Evolutionary conservation across 2,113 vertebrate genomes (phyloP), one percentile per base, ranked within the genome.

Genomic region (Anarrhichthys ocellatus): DNA sequence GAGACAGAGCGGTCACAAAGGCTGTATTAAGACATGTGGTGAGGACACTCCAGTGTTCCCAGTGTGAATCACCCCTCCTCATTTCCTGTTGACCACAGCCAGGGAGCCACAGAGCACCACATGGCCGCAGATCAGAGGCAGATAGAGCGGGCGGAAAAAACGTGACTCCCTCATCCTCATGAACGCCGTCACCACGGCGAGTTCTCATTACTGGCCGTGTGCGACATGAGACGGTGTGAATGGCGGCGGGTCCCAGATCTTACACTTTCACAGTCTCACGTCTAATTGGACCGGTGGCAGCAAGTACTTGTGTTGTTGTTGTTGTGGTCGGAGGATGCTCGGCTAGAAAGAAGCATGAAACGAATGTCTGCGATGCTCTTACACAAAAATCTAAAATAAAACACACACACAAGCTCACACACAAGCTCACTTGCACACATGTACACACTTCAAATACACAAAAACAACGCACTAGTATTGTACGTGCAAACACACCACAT

Each of bases 21-120:
- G 48, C 63, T 78, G 80, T 18, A 82, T 78, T 84, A 77, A 87
- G 65, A 79, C 0, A 1, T 34, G 76, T 54, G 65, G 73, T 32
- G 73, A 81, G 79, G 82, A 88, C 77, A 65, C 54, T 48, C 62
- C 79, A 40, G 62, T 69, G 78, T n/a, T 69, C 70, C 68, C 74
- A 36, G 68, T 34, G 78, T 91, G 89, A 92, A 82, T 92, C 92
- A 91, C 58, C 74, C 68, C 34, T 84, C 81, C 77, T 88, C 88
- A 87, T 84, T 90, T 93, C 91, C 89, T 92, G 88, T 92, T 88
- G 86, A 88, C 84, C 87, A 82, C 46, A 81, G 68, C 56, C 85
- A 76, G 38, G 24, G 78, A 78, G 76, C 9, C 76, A 56, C 73
- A 80, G 63, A 84, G 85, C 27, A 0, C 11, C 77, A 65, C 76